Conservation (phyloP, 2,113 vertebrate genomes). For the Thalassoma bifasciatum region DNA sequence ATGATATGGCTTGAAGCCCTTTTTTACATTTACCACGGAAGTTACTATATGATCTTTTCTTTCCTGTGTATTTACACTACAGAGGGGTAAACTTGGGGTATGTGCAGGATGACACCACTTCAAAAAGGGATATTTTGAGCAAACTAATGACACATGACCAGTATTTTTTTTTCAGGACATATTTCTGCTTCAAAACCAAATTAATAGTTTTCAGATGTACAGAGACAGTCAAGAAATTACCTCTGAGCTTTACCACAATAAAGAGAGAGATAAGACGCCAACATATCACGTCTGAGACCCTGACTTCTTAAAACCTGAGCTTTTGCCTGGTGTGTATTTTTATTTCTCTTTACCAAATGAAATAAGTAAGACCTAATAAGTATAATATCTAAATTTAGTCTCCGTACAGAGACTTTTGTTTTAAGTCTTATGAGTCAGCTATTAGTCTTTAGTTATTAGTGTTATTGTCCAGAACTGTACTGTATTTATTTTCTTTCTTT, state of each 20-base stretch:
- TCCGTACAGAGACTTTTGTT: too few species aligned
- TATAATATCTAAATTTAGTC: too few species aligned
- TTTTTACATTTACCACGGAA: not conserved
- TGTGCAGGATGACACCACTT: not conserved
- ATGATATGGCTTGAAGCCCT: not conserved
- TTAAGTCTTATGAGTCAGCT: too few species aligned
- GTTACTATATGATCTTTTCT: not conserved
- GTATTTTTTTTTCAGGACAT: not conserved
- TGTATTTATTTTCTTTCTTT: too few species aligned
- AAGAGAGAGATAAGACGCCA: conserved; percentile 8
- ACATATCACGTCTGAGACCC: not conserved
- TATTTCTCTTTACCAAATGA: too few species aligned
- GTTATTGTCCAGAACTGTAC: too few species aligned
- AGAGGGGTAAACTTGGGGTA: conserved; percentile 23
- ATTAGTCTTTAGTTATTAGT: too few species aligned
- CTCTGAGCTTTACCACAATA: conserved; percentile 6
- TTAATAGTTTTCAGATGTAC: not conserved
- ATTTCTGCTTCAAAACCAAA: conserved; percentile 5
- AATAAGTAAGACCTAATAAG: too few species aligned
- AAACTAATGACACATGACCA: conserved; percentile 6
- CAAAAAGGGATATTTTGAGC: conserved; percentile 14
- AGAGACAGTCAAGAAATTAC: not conserved
- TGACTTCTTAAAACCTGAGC: not conserved
- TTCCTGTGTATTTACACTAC: conserved; percentile 13
- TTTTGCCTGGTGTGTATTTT: too few species aligned